A percentile compares a stretch with the other conserved stretches of the same genome.
phyloP scores from a whole-genome alignment of 2,888 invertebrate species.

The Trissolcus japonicus region DNA sequence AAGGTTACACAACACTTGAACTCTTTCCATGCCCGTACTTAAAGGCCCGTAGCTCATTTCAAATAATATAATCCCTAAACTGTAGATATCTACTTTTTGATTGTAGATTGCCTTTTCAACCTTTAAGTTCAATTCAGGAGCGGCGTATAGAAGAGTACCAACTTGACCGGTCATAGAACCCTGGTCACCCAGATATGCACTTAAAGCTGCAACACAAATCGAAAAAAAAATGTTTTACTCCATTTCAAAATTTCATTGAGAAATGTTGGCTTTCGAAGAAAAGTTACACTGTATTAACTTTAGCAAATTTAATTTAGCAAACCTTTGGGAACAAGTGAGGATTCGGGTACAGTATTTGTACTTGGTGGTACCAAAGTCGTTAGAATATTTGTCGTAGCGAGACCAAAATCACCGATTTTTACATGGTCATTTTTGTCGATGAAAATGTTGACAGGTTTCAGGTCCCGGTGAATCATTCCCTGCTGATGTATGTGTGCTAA shows the following conservation, averaged over 20 bases:
- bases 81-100: conserved; percentile 87
- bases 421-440: conserved; percentile 95
- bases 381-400: conserved; percentile 89
- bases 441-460: conserved; percentile 96
- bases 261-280: background rate
- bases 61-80: conserved; percentile 92
- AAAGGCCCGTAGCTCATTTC: conserved; percentile 95
- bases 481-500: conserved; percentile 94
- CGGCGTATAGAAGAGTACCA: conserved; percentile 96
- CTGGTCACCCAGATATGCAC: conserved; percentile 69
- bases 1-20: conserved; percentile 84
- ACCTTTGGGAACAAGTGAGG: conserved; percentile 66
- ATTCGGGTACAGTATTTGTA: conserved; percentile 65
- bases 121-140: conserved; percentile 90
- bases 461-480: conserved; percentile 90
- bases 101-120: conserved; percentile 86
- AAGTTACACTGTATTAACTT: background rate
- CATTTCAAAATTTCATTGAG: no score
- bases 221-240: background rate
- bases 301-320: conserved; percentile 4
- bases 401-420: conserved; percentile 98
- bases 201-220: conserved; percentile 64
- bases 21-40: conserved; percentile 92
- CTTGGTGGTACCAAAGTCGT: conserved; percentile 68
- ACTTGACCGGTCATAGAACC: conserved; percentile 87